Conservation (phyloP, 1,140 invertebrate genomes). For the Eupeodes corollae region DNA sequence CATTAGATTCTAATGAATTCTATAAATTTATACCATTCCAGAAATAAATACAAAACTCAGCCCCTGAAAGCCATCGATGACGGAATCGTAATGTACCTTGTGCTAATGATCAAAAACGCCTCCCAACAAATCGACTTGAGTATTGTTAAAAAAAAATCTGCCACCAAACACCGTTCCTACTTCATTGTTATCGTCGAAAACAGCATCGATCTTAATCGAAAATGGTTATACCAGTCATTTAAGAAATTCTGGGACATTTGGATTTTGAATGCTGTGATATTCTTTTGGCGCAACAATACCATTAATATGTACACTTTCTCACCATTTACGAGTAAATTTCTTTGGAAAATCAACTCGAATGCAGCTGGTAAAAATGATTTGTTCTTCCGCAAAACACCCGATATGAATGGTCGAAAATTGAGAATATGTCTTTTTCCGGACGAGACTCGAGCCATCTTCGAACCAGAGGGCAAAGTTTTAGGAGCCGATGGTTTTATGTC, state of each 20-base stretch:
- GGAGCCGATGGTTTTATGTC: constrained; percentile 26
- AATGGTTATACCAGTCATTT: constrained; percentile 27
- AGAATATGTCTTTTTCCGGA: constrained; percentile 29
- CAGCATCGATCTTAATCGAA: constrained; percentile 9
- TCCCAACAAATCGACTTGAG: constrained; percentile 20
- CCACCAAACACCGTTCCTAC: constrained; percentile 24
- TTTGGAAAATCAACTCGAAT: not conserved
- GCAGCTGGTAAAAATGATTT: not conserved
- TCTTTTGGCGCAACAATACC: constrained; percentile 12
- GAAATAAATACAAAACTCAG: constrained; percentile 14
- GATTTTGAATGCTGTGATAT: constrained; percentile 27
- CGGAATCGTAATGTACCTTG: constrained; percentile 27
- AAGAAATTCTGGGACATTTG: constrained; percentile 28
- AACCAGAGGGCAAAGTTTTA: constrained; percentile 9
- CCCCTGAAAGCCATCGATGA: constrained; percentile 23
- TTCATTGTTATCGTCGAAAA: constrained; percentile 23
- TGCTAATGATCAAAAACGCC: constrained; percentile 26
- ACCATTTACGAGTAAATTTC: not conserved
- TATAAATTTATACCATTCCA: constrained; percentile 2
- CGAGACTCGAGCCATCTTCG: constrained; percentile 22
- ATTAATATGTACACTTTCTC: no score
- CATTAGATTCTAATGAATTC: no score
- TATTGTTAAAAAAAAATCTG: constrained; percentile 24
- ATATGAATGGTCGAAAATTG: constrained; percentile 26
- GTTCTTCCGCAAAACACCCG: constrained; percentile 5